phyloP scores from a whole-genome alignment of 2,113 vertebrate species.

The Chlorocebus sabaeus region DNA sequence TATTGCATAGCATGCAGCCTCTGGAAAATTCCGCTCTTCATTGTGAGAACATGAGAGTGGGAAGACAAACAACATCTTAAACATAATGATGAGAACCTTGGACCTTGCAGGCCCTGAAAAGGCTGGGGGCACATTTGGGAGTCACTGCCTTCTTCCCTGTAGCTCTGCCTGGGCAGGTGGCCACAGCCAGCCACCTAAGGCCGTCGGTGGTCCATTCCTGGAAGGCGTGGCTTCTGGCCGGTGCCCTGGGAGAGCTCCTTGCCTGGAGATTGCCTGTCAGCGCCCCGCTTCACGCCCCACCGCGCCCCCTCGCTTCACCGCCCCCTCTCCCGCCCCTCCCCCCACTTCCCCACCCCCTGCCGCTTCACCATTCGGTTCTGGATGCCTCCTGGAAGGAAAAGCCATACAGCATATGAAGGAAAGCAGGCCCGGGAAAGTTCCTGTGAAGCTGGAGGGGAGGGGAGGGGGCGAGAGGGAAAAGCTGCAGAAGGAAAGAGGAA shows the following conservation, averaged over 20 bases:
- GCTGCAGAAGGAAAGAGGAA: too few relatives aligned
- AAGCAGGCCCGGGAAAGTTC: not conserved
- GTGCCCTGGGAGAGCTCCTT: not conserved
- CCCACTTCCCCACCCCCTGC: too few relatives aligned
- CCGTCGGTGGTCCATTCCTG: not conserved
- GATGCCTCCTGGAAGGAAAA: not conserved
- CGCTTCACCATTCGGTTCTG: too few relatives aligned
- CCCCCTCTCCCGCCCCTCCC: too few relatives aligned
- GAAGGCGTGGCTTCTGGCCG: too few relatives aligned
- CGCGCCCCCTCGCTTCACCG: too few relatives aligned
- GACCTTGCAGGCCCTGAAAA: not conserved
- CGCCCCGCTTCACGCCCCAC: not conserved
- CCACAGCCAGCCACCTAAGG: not conserved
- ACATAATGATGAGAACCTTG: not conserved
- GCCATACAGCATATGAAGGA: not conserved
- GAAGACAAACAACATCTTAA: not conserved
- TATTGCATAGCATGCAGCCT: not conserved
- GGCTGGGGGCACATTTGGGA: not conserved
- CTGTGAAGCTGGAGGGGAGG: not conserved
- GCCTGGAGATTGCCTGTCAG: not conserved
- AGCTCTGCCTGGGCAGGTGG: not conserved
- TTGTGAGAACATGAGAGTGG: not conserved
- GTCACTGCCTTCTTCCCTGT: not conserved
- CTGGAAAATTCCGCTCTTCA: not conserved
- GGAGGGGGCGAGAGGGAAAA: too few relatives aligned